Evolutionary conservation across 1,140 invertebrate genomes (phyloP).

Genomic region (Pomacea maculata): DNA sequence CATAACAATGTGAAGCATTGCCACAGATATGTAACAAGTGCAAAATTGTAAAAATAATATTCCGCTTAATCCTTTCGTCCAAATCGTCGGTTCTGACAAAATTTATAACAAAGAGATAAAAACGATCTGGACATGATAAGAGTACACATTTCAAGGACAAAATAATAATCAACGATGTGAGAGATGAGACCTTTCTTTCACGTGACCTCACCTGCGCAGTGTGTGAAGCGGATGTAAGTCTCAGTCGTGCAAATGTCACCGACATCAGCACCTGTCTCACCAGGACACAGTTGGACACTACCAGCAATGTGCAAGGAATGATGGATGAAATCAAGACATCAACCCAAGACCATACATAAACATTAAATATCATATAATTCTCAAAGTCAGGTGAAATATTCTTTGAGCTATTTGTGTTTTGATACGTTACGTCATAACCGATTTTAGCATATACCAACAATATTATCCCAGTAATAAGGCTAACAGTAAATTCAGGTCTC

Average conservation of each 20-base stretch:
- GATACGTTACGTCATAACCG: no score
- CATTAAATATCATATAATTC: conserved; percentile 1
- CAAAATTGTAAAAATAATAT: no score
- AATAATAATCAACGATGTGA: conserved; percentile 29
- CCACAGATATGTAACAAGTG: no score
- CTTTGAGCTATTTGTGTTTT: no score
- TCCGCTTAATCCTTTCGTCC: no score
- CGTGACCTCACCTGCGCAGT: background rate
- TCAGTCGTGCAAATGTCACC: background rate
- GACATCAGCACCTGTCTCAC: background rate
- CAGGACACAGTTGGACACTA: background rate
- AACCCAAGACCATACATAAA: conserved; percentile 36
- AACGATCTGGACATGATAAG: conserved; percentile 20
- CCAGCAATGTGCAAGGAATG: background rate
- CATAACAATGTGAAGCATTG: no score
- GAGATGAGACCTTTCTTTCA: conserved; percentile 1
- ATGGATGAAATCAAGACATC: conserved; percentile 15
- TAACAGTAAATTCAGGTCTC: no score
- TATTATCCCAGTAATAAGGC: no score
- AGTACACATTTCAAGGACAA: conserved; percentile 34
- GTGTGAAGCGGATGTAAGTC: background rate
- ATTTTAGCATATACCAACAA: no score
- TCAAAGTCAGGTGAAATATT: no score
- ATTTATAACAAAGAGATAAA: no score
- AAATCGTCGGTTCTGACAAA: no score